A percentile compares a stretch with the other conserved stretches of the same genome.
phyloP scores from a whole-genome alignment of 1,140 invertebrate species.

The Meloidogyne hapla region DNA sequence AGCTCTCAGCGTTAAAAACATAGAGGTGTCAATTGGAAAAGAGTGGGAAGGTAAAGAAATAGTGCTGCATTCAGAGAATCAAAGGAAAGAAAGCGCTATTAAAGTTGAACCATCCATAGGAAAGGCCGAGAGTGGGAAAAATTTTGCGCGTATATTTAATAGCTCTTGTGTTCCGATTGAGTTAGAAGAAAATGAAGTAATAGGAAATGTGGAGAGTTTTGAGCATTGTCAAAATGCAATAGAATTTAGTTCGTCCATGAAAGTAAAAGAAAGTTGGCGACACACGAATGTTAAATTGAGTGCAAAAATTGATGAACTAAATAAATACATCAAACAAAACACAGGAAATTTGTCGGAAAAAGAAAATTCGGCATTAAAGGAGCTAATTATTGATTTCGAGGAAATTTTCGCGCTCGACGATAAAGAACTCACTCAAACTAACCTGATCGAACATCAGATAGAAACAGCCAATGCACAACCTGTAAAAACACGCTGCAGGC shows the following conservation, averaged over 20 bases:
- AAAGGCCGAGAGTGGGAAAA: background rate
- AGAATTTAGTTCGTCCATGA: background rate
- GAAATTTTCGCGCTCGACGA: background rate
- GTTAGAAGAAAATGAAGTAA: background rate
- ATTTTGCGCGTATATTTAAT: background rate
- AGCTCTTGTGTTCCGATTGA: background rate
- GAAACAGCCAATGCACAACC: background rate
- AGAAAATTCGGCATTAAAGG: background rate
- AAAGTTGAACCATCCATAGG: background rate
- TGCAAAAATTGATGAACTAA: background rate
- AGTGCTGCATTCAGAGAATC: background rate
- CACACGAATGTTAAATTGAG: background rate
- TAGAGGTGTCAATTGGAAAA: background rate
- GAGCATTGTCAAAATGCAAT: background rate
- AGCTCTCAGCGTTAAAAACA: background rate
- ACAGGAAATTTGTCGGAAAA: background rate
- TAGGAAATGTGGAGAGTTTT: too few species aligned
- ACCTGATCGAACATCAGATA: background rate
- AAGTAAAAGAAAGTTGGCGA: background rate
- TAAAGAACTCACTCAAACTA: background rate
- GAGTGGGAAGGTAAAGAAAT: slow-evolving; percentile 4
- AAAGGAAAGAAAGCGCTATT: background rate
- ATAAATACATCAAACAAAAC: background rate
- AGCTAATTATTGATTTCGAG: background rate
- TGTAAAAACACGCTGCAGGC: background rate